Evolutionary conservation across 2,113 vertebrate species (phyloP).

Genomic region (Podiceps cristatus): DNA sequence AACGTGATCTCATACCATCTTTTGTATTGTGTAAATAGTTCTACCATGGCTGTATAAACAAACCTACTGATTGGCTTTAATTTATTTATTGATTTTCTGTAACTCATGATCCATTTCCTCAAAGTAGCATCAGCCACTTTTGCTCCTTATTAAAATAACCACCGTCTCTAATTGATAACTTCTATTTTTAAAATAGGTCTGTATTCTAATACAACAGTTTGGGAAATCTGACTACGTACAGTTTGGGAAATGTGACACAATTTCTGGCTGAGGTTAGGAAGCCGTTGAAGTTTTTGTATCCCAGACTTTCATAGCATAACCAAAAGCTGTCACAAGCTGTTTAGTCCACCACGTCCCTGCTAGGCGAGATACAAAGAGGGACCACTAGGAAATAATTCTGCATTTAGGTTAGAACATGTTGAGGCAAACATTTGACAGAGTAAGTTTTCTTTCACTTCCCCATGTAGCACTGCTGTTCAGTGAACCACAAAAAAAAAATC

Average conservation of each 20-base stretch:
- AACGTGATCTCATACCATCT: neutral
- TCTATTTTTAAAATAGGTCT: neutral
- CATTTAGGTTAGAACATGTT: neutral
- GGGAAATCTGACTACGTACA: neutral
- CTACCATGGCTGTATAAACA: neutral
- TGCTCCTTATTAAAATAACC: neutral
- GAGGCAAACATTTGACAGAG: neutral
- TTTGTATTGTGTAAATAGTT: neutral
- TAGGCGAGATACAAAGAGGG: neutral
- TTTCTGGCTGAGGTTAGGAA: neutral
- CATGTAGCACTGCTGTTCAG: neutral
- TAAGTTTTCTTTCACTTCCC: neutral
- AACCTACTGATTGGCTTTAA: neutral
- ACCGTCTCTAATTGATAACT: neutral
- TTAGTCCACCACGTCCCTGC: neutral
- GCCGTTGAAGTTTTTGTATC: neutral
- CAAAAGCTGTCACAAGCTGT: neutral
- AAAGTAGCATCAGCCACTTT: neutral
- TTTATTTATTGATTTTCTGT: slow-evolving; percentile 5
- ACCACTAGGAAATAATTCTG: neutral
- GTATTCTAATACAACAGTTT: neutral
- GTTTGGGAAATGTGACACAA: neutral
- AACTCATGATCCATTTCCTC: neutral
- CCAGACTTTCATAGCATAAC: neutral
- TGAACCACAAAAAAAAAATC: neutral